Conservation (phyloP, 92 coral and sea anemone genomes). For the Virgularia gustaviana region DNA sequence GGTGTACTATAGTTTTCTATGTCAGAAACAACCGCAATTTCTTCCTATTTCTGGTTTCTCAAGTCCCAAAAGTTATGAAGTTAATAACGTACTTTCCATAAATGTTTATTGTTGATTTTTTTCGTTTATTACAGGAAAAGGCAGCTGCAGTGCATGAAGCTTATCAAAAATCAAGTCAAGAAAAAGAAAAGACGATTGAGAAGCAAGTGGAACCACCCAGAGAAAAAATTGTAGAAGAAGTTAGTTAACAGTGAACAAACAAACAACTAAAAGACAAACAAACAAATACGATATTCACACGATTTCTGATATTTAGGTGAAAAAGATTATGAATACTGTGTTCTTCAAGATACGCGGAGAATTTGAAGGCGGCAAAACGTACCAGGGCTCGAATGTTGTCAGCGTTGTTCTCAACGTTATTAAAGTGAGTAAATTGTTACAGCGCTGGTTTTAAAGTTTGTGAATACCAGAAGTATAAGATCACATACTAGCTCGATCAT, state of each 20-base stretch:
- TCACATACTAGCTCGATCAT: no score
- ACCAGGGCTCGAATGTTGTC: conserved; percentile 75
- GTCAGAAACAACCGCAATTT: no score
- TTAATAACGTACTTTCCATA: no score
- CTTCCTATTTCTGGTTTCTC: no score
- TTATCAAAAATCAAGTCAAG: conserved; percentile 62
- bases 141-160: conserved; percentile 66
- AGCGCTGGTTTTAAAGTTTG: background rate
- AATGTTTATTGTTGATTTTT: background rate
- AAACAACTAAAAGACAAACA: background rate
- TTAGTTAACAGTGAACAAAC: conserved; percentile 39
- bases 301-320: conserved; percentile 55
- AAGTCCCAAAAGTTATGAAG: no score
- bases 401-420: conserved; percentile 72
- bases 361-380: conserved; percentile 60
- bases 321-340: conserved; percentile 86
- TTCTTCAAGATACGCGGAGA: conserved; percentile 76
- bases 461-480: no score
- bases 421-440: conserved; percentile 50
- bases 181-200: conserved; percentile 50
- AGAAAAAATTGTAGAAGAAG: conserved; percentile 64
- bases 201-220: conserved; percentile 40
- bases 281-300: background rate
- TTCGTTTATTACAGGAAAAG: conserved; percentile 60
- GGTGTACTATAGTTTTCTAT: no score